phyloP scores from a whole-genome alignment of 2,113 vertebrate species.

The Hyperopisus bebe region DNA sequence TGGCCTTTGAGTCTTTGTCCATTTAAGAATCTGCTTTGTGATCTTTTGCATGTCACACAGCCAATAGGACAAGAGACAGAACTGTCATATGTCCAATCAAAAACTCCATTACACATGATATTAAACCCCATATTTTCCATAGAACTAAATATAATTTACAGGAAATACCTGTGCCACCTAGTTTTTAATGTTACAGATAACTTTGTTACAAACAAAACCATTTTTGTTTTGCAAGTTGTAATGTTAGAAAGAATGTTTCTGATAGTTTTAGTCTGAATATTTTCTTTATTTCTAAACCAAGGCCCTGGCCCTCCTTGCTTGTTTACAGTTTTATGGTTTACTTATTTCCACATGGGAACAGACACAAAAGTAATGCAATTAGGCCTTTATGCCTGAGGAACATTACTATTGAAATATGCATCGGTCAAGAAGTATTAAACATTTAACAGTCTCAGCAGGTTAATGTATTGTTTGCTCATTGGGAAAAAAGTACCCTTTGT shows the following conservation, averaged over 20 bases:
- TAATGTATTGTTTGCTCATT: constrained; percentile 9
- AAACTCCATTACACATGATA: neutral
- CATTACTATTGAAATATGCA: neutral
- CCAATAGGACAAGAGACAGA: neutral
- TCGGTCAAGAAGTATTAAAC: constrained; percentile 1
- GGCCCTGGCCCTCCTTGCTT: neutral
- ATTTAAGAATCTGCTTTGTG: neutral
- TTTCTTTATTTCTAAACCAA: neutral
- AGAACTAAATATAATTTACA: neutral
- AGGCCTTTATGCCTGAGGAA: constrained; percentile 2
- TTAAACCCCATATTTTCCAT: neutral
- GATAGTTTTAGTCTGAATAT: neutral
- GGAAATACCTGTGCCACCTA: neutral
- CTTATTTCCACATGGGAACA: constrained; percentile 1
- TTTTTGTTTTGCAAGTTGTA: neutral
- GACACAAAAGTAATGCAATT: neutral
- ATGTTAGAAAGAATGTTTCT: neutral
- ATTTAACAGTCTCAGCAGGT: constrained; percentile 12
- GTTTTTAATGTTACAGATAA: neutral
- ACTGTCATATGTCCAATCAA: neutral
- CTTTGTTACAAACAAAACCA: neutral
- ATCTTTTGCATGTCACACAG: neutral
- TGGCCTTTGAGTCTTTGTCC: neutral
- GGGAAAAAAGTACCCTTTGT: constrained; percentile 10
- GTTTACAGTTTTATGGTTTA: constrained; percentile 4